Evolutionary conservation across 2,888 invertebrate genomes (phyloP).

Genomic region (Nephrocerus scutellatus): DNA sequence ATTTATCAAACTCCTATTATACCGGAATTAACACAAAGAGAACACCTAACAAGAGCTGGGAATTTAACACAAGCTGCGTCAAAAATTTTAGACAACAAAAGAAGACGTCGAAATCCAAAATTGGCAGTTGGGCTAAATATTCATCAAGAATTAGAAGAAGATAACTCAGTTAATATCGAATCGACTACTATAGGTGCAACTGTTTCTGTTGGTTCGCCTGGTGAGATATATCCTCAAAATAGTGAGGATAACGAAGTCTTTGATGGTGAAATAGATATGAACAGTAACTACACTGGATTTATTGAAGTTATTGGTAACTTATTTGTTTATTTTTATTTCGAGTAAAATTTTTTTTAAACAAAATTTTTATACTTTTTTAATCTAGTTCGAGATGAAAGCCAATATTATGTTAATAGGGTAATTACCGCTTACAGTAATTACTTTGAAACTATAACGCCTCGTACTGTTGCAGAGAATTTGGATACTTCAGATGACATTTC

Average conservation of each 20-base stretch:
- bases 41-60: constrained; percentile 33
- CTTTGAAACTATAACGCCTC: constrained; percentile 65
- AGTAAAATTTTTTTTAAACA: background rate
- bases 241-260: constrained; percentile 47
- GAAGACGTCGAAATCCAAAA: constrained; percentile 35
- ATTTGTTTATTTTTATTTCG: background rate
- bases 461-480: constrained; percentile 49
- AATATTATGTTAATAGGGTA: constrained; percentile 39
- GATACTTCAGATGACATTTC: constrained; percentile 47
- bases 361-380: background rate
- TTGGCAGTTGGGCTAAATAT: constrained; percentile 28
- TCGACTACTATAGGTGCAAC: background rate
- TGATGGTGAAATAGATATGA: constrained; percentile 69
- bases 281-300: constrained; percentile 78
- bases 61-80: constrained; percentile 38
- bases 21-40: constrained; percentile 30
- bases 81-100: constrained; percentile 35
- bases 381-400: constrained; percentile 37
- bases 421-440: constrained; percentile 69
- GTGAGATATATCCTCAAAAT: background rate
- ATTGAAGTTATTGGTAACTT: constrained; percentile 71
- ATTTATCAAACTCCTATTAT: no score
- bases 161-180: background rate
- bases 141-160: constrained; percentile 23
- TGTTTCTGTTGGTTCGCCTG: constrained; percentile 1